Percentiles rank a stretch among this genome's conserved stretches.
phyloP scores from a whole-genome alignment of 2,113 vertebrate species.

The Redunca redunca region DNA sequence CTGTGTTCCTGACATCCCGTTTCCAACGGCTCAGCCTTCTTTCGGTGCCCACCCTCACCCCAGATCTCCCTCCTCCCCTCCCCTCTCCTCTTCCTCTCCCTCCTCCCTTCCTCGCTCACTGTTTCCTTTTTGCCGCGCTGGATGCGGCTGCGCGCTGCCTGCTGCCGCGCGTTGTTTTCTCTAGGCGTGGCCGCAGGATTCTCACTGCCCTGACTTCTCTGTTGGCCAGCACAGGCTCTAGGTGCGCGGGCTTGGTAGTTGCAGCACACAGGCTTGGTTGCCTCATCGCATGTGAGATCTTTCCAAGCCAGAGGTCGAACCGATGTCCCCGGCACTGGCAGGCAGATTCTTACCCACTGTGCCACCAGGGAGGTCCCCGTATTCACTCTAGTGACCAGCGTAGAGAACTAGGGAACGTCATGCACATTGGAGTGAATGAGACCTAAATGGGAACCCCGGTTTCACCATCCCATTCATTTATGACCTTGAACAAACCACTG shows the following conservation, averaged over 20 bases:
- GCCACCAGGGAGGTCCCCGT: not conserved
- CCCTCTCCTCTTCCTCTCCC: no score
- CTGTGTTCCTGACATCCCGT: not conserved
- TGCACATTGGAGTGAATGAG: not conserved
- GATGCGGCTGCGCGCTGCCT: not conserved
- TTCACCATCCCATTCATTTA: not conserved
- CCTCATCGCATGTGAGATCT: not conserved
- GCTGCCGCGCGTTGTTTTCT: not conserved
- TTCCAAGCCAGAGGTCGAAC: not conserved
- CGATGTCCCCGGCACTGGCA: not conserved
- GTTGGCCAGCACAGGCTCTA: not conserved
- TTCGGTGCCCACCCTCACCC: not conserved
- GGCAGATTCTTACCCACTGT: not conserved
- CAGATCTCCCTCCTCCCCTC: not conserved
- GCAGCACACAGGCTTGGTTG: not conserved
- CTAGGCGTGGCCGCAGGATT: not conserved
- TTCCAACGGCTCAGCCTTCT: not conserved
- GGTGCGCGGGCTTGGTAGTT: accelerated
- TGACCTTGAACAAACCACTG: not conserved
- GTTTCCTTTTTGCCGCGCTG: not conserved
- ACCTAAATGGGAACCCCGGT: not conserved
- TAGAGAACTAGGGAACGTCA: not conserved
- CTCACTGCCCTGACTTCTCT: not conserved
- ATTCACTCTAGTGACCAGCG: not conserved
- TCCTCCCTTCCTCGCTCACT: not conserved